Conservation (phyloP, 2,797 vertebrate species). For the Numenius phaeopus region DNA sequence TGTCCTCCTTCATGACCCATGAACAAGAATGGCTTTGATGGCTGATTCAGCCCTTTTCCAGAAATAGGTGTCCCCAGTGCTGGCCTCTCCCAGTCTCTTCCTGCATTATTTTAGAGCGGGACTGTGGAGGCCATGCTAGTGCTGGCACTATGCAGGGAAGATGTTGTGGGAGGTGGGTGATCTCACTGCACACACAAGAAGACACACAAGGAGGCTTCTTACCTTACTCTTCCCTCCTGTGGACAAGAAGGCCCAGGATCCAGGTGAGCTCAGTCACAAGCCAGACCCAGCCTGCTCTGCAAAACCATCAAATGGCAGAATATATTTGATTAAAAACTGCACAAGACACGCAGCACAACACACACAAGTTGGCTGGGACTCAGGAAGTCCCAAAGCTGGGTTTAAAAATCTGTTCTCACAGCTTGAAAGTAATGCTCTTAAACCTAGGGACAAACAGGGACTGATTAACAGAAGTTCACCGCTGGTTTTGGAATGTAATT, state of each 20-base stretch:
- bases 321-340: not conserved
- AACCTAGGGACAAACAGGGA: not conserved
- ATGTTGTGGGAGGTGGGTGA: not conserved
- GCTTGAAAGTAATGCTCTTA: conserved; percentile 35
- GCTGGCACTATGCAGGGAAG: not conserved
- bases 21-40: not conserved
- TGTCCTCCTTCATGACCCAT: not conserved
- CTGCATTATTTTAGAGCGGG: not conserved
- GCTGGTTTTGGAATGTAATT: conserved; percentile 5
- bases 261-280: not conserved
- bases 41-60: not conserved
- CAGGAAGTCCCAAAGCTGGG: not conserved
- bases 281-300: not conserved
- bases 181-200: not conserved
- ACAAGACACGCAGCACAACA: not conserved
- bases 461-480: conserved; percentile 8
- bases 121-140: not conserved
- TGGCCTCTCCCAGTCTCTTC: not conserved
- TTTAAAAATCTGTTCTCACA: conserved; percentile 39
- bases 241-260: not conserved
- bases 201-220: not conserved
- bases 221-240: not conserved
- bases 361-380: not conserved
- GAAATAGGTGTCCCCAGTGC: not conserved
- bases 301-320: not conserved